These are phyloP conservation scores for Pilophorus perplexus DNA, from an alignment of 2,888 invertebrate species.

Conservation along the genomic window DNA sequence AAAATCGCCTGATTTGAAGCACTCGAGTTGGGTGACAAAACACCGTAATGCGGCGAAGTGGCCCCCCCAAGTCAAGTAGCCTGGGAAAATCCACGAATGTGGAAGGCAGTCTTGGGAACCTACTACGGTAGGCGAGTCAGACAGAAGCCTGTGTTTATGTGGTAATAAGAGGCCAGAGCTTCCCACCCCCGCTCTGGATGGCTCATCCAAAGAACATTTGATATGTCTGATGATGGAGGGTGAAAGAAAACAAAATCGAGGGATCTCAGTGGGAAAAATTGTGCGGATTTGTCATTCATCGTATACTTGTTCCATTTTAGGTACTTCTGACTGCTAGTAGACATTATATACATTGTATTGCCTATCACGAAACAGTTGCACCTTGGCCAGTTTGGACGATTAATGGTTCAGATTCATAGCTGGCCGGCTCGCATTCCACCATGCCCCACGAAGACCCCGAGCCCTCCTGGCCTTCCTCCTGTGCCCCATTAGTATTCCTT, in stretches of 20 bases:
- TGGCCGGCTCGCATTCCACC: constrained; percentile 22
- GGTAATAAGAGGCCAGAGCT: not conserved
- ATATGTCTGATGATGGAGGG: too few relatives aligned
- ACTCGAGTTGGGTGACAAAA: constrained; percentile 1
- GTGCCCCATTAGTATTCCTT: constrained; percentile 35
- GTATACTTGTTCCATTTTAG: too few relatives aligned
- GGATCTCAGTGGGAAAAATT: too few relatives aligned
- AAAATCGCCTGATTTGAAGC: too few relatives aligned
- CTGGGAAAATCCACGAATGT: constrained; percentile 6
- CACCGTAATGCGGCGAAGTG: constrained; percentile 4
- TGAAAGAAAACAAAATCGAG: too few relatives aligned
- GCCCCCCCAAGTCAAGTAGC: not conserved
- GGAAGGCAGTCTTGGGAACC: not conserved
- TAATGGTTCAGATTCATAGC: constrained; percentile 10
- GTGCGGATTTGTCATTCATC: too few relatives aligned
- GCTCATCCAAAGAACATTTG: too few relatives aligned
- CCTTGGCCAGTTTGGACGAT: constrained; percentile 1
- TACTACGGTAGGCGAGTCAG: not conserved
- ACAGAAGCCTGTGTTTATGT: not conserved
- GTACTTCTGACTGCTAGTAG: too few relatives aligned
- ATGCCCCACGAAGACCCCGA: not conserved
- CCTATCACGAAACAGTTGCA: too few relatives aligned
- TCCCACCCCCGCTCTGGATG: too few relatives aligned
- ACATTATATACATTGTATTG: too few relatives aligned
- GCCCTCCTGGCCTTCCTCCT: not conserved